These are phyloP conservation scores for Fistularia commersonii DNA, from an alignment of 2,797 vertebrate species.

Conservation along the genomic window DNA sequence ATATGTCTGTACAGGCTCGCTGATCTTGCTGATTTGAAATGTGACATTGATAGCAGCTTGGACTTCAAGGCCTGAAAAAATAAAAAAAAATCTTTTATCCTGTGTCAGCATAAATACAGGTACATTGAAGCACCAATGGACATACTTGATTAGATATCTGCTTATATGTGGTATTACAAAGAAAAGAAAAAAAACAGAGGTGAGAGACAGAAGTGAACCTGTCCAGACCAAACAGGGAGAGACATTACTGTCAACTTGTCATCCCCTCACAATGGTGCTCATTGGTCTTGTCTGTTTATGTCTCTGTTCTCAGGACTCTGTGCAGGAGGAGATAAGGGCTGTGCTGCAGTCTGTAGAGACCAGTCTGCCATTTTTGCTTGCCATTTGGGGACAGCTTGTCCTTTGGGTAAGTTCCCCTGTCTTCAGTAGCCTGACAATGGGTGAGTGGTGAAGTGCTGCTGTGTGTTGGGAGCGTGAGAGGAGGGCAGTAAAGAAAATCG, in stretches of 20 bases:
- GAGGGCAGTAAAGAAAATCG: slow-evolving; percentile 43
- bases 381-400: slow-evolving; percentile 62
- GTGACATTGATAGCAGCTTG: slow-evolving; percentile 8
- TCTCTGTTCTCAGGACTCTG: slow-evolving; percentile 45
- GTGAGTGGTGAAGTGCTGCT: slow-evolving; percentile 49
- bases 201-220: neutral
- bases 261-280: slow-evolving; percentile 33
- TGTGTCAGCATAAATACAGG: no score
- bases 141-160: no score
- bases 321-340: slow-evolving; percentile 51
- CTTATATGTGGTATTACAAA: no score
- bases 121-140: no score
- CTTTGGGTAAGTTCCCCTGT: slow-evolving; percentile 48
- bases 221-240: slow-evolving; percentile 46
- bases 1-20: slow-evolving; percentile 37
- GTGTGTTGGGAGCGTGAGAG: slow-evolving; percentile 43
- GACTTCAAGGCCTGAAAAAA: no score
- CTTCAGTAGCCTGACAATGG: slow-evolving; percentile 55
- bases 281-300: slow-evolving; percentile 47
- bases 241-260: slow-evolving; percentile 61
- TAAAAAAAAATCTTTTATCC: no score
- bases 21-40: slow-evolving; percentile 22
- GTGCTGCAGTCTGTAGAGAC: slow-evolving; percentile 50
- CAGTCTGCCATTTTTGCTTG: slow-evolving; percentile 50
- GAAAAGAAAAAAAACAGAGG: no score